Percentiles rank a stretch among this genome's conserved stretches.
phyloP scores from a whole-genome alignment of 1,140 invertebrate genomes.

The Scaptomyza hsui region DNA sequence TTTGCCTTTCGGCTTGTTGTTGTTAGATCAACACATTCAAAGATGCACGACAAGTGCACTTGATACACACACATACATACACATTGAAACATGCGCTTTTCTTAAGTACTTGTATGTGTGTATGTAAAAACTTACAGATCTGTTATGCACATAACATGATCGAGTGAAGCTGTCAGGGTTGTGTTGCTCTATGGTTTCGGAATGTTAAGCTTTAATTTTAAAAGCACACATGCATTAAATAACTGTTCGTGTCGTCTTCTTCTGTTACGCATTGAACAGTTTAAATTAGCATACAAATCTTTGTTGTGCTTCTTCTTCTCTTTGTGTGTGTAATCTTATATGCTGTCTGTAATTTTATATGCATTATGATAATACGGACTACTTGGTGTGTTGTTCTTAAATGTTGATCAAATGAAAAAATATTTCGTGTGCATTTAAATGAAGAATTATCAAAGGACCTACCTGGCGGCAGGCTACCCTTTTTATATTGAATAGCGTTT shows the following conservation, averaged over 20 bases:
- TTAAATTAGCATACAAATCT: slow-evolving; percentile 13
- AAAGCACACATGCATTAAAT: background rate
- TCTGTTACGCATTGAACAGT: background rate
- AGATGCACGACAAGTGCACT: slow-evolving; percentile 70
- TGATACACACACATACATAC: background rate
- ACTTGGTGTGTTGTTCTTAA: slow-evolving; percentile 52
- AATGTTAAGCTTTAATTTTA: slow-evolving; percentile 1
- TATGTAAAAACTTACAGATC: background rate
- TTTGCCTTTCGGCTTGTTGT: slow-evolving; percentile 45
- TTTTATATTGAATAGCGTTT: slow-evolving; percentile 24
- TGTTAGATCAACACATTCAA: slow-evolving; percentile 43
- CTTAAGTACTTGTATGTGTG: background rate
- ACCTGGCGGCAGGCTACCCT: slow-evolving; percentile 46
- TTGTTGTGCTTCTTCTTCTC: background rate
- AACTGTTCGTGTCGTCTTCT: background rate
- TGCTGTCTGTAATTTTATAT: slow-evolving; percentile 68
- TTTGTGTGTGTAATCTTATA: slow-evolving; percentile 69
- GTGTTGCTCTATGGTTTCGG: background rate
- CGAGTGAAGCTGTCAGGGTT: background rate
- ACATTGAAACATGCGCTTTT: too few relatives aligned
- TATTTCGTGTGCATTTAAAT: slow-evolving; percentile 59
- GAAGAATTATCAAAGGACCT: slow-evolving; percentile 66
- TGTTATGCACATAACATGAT: slow-evolving; percentile 2
- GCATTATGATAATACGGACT: slow-evolving; percentile 44
- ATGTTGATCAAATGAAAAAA: slow-evolving; percentile 43